Evolutionary conservation across 2,113 vertebrate genomes (phyloP).

Genomic region (Chloropsis cyanopogon): DNA sequence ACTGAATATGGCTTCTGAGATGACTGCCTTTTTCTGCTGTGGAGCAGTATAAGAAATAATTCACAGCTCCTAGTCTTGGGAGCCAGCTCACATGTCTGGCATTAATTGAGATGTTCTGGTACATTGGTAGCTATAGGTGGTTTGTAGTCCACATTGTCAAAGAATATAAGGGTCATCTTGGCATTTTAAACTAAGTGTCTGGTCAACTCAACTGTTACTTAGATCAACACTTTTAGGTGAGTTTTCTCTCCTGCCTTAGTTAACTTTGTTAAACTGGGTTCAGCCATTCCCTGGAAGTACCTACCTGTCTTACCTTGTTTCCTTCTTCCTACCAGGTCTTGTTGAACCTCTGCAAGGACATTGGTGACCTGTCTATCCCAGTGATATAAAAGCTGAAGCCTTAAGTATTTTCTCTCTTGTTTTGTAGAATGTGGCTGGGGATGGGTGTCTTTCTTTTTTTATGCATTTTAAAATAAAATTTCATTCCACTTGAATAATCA

Average conservation of each 20-base stretch:
- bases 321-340: background rate
- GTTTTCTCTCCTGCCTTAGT: background rate
- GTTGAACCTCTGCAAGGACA: background rate
- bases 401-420: background rate
- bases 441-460: background rate
- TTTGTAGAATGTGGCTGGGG: background rate
- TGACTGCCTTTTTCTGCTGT: background rate
- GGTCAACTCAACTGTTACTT: background rate
- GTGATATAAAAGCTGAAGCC: background rate
- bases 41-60: background rate
- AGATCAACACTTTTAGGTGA: rapidly evolving
- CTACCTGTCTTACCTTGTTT: background rate
- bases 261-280: background rate
- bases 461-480: background rate
- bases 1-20: background rate
- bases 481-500: background rate
- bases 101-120: background rate
- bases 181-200: background rate
- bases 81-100: background rate
- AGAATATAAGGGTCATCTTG: background rate
- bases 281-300: background rate
- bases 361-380: background rate
- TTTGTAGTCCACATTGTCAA: background rate
- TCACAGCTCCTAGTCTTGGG: background rate
- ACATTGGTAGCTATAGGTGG: background rate